These are phyloP conservation scores for Tetranychus piercei DNA, from an alignment of 2,888 invertebrate species.

Conservation along the genomic window DNA sequence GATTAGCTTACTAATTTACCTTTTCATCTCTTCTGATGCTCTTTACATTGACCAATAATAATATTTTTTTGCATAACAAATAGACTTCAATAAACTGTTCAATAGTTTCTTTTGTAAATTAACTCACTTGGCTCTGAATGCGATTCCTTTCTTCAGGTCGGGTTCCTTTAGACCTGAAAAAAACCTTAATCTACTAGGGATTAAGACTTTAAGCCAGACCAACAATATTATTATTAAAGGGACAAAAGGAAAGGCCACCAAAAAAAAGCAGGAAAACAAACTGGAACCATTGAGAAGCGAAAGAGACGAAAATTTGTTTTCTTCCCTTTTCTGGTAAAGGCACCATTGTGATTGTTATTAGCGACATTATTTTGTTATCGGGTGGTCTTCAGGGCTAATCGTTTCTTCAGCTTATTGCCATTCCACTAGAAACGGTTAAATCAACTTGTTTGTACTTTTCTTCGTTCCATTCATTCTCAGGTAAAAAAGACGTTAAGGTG, in stretches of 20 bases:
- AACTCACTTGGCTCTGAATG: neutral
- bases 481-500: neutral
- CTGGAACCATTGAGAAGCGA: neutral
- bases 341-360: no score
- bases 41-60: neutral
- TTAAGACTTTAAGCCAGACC: neutral
- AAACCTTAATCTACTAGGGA: neutral
- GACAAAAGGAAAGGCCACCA: neutral
- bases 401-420: no score
- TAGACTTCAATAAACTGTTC: neutral
- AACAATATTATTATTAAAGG: neutral
- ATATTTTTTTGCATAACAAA: neutral
- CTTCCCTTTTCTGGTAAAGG: no score
- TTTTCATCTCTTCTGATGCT: neutral
- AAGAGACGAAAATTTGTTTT: neutral
- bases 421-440: no score
- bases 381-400: no score
- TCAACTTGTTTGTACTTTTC: no score
- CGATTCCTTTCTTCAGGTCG: neutral
- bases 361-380: no score
- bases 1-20: conserved; percentile 1
- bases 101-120: neutral
- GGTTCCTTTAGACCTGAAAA: neutral
- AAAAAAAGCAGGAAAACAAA: neutral
- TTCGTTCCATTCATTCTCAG: no score